Percentiles rank a stretch among this genome's conserved stretches.
phyloP scores from a whole-genome alignment of 2,797 vertebrate genomes.

The Alauda arvensis region DNA sequence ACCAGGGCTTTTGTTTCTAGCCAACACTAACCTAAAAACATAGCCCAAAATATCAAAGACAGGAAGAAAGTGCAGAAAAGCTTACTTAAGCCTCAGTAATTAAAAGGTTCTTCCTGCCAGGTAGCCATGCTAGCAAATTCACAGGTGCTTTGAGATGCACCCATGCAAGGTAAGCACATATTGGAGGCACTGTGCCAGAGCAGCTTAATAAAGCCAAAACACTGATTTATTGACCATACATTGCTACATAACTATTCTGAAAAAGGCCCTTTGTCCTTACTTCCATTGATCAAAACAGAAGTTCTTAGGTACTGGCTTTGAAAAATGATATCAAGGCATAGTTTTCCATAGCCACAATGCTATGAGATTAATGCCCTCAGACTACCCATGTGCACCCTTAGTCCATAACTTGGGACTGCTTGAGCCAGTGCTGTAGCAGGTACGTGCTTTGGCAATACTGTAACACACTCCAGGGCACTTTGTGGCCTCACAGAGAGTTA shows the following conservation, averaged over 20 bases:
- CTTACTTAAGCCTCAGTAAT: background rate
- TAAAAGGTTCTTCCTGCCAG: background rate
- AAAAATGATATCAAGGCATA: background rate
- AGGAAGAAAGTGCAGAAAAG: background rate
- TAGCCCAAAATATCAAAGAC: background rate
- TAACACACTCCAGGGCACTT: background rate
- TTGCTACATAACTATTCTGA: background rate
- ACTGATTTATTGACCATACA: background rate
- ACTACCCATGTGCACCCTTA: background rate
- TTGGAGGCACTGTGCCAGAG: background rate
- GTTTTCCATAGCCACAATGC: background rate
- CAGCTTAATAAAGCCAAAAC: background rate
- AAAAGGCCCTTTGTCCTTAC: background rate
- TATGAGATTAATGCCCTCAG: background rate
- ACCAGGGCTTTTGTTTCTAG: background rate
- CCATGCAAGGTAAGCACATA: background rate
- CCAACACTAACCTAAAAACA: background rate
- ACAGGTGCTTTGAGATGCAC: background rate
- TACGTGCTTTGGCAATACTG: background rate
- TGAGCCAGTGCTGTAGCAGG: rapidly evolving
- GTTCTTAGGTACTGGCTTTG: background rate
- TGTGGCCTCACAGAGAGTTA: background rate
- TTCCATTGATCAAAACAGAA: background rate
- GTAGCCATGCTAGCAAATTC: background rate
- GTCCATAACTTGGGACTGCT: background rate